phyloP scores from a whole-genome alignment of 2,888 invertebrate genomes.

The Latheticus oryzae region DNA sequence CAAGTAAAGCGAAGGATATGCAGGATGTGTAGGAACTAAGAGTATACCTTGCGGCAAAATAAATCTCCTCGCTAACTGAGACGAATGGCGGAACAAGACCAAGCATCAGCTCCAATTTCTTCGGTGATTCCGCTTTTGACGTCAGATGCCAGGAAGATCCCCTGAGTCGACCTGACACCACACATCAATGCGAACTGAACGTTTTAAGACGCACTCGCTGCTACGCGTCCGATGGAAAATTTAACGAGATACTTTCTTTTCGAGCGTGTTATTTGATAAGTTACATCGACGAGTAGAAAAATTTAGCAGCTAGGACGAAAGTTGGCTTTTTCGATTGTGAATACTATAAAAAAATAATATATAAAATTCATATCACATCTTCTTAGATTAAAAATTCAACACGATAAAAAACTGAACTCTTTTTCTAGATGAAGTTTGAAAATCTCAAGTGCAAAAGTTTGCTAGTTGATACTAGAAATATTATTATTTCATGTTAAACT shows the following conservation, averaged over 20 bases:
- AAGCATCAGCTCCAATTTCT: slow-evolving; percentile 54
- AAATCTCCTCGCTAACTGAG: slow-evolving; percentile 54
- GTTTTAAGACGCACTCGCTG: slow-evolving; percentile 21
- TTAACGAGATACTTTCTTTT: slow-evolving; percentile 24
- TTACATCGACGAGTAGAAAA: too few relatives aligned
- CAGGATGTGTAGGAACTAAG: slow-evolving; percentile 8
- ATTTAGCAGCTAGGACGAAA: too few relatives aligned
- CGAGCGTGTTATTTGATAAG: slow-evolving; percentile 2
- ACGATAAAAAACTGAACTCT: too few relatives aligned
- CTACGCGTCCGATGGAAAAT: slow-evolving; percentile 10
- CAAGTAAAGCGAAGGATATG: slow-evolving; percentile 13
- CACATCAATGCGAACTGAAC: slow-evolving; percentile 33
- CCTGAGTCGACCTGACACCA: slow-evolving; percentile 31
- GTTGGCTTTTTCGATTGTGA: too few relatives aligned
- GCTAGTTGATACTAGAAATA: too few relatives aligned
- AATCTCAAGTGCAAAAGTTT: too few relatives aligned
- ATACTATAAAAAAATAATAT: too few relatives aligned
- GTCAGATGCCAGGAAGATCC: slow-evolving; percentile 34
- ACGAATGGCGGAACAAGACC: slow-evolving; percentile 53
- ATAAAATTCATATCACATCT: too few relatives aligned
- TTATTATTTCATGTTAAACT: too few relatives aligned
- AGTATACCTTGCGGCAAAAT: slow-evolving; percentile 51
- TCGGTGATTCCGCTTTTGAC: slow-evolving; percentile 47
- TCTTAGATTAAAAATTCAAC: too few relatives aligned
- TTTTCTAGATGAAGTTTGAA: too few relatives aligned